A percentile compares a stretch with the other conserved stretches of the same genome.
Conservation (phyloP, 1,140 invertebrate species). For the Neotoxoptera formosana region DNA sequence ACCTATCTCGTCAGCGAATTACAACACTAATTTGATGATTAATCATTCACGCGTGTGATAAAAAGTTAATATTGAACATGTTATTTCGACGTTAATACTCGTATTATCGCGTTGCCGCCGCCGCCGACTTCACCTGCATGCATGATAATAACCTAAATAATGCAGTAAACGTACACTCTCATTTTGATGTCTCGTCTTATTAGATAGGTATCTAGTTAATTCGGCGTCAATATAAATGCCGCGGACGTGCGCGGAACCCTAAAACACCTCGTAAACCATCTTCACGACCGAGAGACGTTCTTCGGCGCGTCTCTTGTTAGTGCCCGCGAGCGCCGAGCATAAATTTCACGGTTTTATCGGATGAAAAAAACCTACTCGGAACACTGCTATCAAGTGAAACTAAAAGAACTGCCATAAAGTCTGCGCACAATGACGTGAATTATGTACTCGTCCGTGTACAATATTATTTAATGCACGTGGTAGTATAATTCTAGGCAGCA, state of each 20-base stretch:
- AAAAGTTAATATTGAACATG: neutral
- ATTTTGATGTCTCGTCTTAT: neutral
- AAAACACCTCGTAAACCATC: slow-evolving; percentile 36
- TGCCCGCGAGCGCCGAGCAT: slow-evolving; percentile 24
- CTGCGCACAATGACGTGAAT: slow-evolving; percentile 6
- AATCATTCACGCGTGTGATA: neutral
- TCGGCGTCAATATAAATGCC: slow-evolving; percentile 40
- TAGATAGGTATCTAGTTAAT: slow-evolving; percentile 41
- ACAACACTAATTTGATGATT: slow-evolving; percentile 1
- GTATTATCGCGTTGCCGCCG: neutral
- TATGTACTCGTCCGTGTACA: neutral
- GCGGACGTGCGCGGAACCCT: slow-evolving; percentile 16
- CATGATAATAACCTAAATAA: neutral
- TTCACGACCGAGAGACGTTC: slow-evolving; percentile 23
- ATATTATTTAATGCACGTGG: neutral
- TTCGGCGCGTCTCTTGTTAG: neutral
- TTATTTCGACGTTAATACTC: neutral
- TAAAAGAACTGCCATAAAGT: neutral
- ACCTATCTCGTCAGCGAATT: neutral
- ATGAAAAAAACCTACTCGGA: slow-evolving; percentile 21
- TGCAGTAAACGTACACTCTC: slow-evolving; percentile 20
- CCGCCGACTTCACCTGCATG: too few relatives aligned
- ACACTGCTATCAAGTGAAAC: slow-evolving; percentile 11
- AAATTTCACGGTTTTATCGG: neutral
- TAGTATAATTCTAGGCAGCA: neutral